Base-by-base conservation (phyloP, 1,140 invertebrate species). In the Aphelenchoides fujianensis region DNA sequence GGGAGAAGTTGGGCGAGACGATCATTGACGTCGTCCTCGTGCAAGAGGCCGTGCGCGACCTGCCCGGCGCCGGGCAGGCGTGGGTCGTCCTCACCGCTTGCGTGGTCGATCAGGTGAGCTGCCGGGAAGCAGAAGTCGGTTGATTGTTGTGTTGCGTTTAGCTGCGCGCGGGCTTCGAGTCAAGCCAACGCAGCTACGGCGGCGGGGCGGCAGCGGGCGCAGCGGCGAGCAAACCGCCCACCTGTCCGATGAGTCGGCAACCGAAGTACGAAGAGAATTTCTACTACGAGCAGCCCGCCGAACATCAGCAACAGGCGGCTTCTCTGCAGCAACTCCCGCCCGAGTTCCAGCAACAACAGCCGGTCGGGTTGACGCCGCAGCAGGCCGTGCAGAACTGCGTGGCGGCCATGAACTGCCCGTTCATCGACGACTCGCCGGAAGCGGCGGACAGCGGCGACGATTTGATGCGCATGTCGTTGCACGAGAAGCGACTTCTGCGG, bases 71-170 rank as follows among this genome's bases (percentile, higher is more conserved):
- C 27, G 80, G 81, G 30, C 82, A 84, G 32, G 82, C 82, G 16
- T 83, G 83, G 82, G 82, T 83, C 0, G 74, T 84, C 32, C 68
- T 83, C 27, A 84, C 82, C 2, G 82, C 82, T 9, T 83, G 82
- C 72, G 28, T 83, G 2, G 81, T 83, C 3, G 82, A 83, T 74
- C 81, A 83, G 67, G 69, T 81, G 35, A 34, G 70, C n/a, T n/a
- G n/a, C n/a, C n/a, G n/a, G n/a, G n/a, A n/a, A n/a, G n/a, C n/a
- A n/a, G n/a, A n/a, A n/a, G n/a, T n/a, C n/a, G n/a, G n/a, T 31
- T n/a, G n/a, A n/a, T n/a, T n/a, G n/a, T n/a, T n/a, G n/a, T n/a
- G n/a, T n/a, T n/a, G n/a, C n/a, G n/a, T 66, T 66, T 48, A 66
- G 63, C 34, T 66, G 0, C 27, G 63, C 2, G 63, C 63, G 36